Evolutionary conservation across 2,888 invertebrate species (phyloP).

Genomic region (Apamea epomidion): DNA sequence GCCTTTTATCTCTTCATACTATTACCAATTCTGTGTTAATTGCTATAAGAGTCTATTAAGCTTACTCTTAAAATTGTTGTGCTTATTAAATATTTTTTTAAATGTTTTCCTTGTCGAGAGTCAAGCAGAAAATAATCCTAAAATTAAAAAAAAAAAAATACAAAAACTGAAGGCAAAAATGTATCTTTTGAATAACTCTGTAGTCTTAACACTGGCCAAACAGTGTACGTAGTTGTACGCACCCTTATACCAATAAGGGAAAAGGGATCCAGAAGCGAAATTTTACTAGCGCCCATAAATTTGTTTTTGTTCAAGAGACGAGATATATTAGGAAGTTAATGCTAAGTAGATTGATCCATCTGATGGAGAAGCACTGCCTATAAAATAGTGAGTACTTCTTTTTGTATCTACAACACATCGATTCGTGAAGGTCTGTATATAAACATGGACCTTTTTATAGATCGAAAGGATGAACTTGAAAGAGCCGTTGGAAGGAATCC

Average conservation of each 20-base stretch:
- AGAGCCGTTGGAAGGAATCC: neutral
- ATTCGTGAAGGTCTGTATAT: conserved; percentile 25
- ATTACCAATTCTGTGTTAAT: conserved; percentile 28
- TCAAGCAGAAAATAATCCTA: neutral
- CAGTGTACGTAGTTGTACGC: conserved; percentile 33
- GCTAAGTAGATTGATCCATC: conserved; percentile 67
- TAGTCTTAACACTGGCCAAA: conserved; percentile 19
- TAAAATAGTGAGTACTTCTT: conserved; percentile 51
- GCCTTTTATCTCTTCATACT: conserved; percentile 15
- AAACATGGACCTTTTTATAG: conserved; percentile 44
- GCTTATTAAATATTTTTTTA: neutral
- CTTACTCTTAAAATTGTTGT: neutral
- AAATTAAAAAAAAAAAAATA: neutral
- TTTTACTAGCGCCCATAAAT: conserved; percentile 66
- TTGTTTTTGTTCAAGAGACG: conserved; percentile 65
- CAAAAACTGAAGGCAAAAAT: neutral
- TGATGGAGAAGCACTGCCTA: conserved; percentile 42
- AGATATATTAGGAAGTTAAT: conserved; percentile 64
- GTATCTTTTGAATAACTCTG: neutral
- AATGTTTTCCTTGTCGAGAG: neutral
- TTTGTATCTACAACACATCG: conserved; percentile 36
- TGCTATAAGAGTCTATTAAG: neutral
- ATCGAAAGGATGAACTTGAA: conserved; percentile 28
- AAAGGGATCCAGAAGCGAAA: conserved; percentile 52
- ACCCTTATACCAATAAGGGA: conserved; percentile 56